Evolutionary conservation across 2,797 vertebrate genomes (phyloP).

Genomic region (Arnoldichthys spilopterus): DNA sequence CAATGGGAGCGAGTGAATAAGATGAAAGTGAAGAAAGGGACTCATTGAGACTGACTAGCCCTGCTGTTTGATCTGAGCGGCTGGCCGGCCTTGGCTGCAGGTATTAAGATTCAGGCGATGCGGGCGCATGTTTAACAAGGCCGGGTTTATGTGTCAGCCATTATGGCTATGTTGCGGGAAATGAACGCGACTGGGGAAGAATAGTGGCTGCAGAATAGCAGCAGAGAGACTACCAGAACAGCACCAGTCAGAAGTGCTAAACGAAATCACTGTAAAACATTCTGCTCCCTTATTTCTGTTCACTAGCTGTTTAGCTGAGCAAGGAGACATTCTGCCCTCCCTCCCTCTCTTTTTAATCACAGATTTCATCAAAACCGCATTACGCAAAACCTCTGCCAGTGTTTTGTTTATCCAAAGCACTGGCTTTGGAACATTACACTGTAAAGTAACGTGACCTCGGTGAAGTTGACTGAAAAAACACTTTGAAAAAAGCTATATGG

Average conservation of each 20-base stretch:
- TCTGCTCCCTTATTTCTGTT: slow-evolving; percentile 12
- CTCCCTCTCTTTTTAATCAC: slow-evolving; percentile 26
- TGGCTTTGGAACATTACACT: slow-evolving; percentile 14
- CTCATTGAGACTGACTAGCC: slow-evolving; percentile 69
- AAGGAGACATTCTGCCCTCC: neutral
- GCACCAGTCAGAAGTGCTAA: neutral
- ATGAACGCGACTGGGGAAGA: neutral
- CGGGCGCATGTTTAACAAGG: slow-evolving; percentile 64
- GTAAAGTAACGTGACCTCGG: slow-evolving; percentile 14
- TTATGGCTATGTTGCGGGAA: slow-evolving; percentile 37
- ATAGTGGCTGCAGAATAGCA: slow-evolving; percentile 1
- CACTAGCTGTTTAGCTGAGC: slow-evolving; percentile 19
- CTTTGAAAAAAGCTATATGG: slow-evolving; percentile 19
- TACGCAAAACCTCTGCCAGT: slow-evolving; percentile 26
- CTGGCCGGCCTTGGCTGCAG: slow-evolving; percentile 50
- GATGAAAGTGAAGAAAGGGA: slow-evolving; percentile 72
- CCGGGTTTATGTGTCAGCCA: slow-evolving; percentile 56
- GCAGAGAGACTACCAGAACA: neutral
- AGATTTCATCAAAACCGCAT: slow-evolving; percentile 42
- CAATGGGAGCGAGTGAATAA: slow-evolving; percentile 59
- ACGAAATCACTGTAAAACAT: slow-evolving; percentile 17
- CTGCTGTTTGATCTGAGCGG: slow-evolving; percentile 68
- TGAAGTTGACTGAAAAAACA: slow-evolving; percentile 6
- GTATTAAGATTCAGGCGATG: slow-evolving; percentile 68
- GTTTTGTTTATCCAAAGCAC: slow-evolving; percentile 27